These are phyloP conservation scores for Xenus cinereus DNA, from an alignment of 2,113 vertebrate genomes.

Conservation along the genomic window DNA sequence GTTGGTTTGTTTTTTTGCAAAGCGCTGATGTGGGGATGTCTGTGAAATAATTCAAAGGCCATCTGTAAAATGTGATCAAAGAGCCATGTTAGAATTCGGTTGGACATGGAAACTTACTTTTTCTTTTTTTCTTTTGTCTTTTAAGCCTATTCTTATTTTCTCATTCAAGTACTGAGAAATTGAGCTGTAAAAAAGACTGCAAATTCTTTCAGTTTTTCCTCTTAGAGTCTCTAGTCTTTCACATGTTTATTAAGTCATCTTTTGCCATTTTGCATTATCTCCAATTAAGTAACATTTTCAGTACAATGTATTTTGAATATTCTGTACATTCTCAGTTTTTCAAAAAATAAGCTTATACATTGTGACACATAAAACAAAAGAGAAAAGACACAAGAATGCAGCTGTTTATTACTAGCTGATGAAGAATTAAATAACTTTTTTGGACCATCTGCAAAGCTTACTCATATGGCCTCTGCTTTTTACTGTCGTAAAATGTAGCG, in stretches of 20 bases:
- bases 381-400: slow-evolving; percentile 34
- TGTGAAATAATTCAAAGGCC: not conserved
- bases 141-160: not conserved
- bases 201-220: not conserved
- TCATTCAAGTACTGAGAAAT: not conserved
- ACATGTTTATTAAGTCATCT: not conserved
- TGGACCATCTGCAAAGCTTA: slow-evolving; percentile 65
- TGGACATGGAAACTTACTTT: not conserved
- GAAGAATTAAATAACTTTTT: slow-evolving; percentile 68
- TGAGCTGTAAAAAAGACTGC: not conserved
- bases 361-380: slow-evolving; percentile 50
- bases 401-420: slow-evolving; percentile 62
- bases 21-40: not conserved
- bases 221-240: not conserved
- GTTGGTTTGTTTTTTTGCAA: not conserved
- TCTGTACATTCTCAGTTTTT: slow-evolving; percentile 49
- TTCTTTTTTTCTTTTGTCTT: not conserved
- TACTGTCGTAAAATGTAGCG: slow-evolving; percentile 55
- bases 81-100: not conserved
- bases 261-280: slow-evolving; percentile 12
- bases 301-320: slow-evolving; percentile 52
- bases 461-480: slow-evolving; percentile 64
- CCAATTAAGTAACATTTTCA: slow-evolving; percentile 50
- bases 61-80: not conserved
- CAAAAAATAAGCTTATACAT: slow-evolving; percentile 47